Base-by-base conservation (phyloP, 1,140 invertebrate species). In the Panulirus ornatus region DNA sequence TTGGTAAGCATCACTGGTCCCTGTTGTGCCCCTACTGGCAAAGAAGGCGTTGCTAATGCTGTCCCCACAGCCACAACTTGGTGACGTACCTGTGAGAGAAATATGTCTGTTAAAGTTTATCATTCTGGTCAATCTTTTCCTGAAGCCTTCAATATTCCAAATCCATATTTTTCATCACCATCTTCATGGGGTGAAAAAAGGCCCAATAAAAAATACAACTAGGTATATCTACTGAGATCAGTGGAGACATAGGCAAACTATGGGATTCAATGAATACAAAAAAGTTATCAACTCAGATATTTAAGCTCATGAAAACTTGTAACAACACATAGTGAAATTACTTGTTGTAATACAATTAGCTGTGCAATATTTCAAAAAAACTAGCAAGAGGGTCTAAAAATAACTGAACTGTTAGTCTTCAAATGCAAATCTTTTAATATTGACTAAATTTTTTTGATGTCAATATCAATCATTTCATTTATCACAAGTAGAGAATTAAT, bases 1-100 rank as follows among this genome's bases (percentile, higher is more conserved):
- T 98, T 97, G 6, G 98, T 99, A 92, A 99, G 95, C 97, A 99
- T 98, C 47, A 99, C 98, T n/a, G 97, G 97, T n/a, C 97, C 97
- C 94, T 98, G 97, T 93, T 97, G 97, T 34, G 97, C 96, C 58
- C 96, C 95, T 94, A 96, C 95, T 40, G 94, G 92, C 19, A 95
- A 94, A 19, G 97, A 96, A 73, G 97, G 96, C 58, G 97, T 97
- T 1, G 97, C 97, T 89, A 99, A 93, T 36, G 98, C 97, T 6
- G 98, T 99, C 19, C 98, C 98, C 84, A 98, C 97, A 91, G 97
- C 98, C 54, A 99, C 98, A 73, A 99, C 97, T 94, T 99, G 98
- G 92, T 97, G 97, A 36, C 97, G 94, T 93, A 96, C 96, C 94
- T 97, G 96, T 34, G 94, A 93, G 92, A 6, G 6, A 76, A 54